These are phyloP conservation scores for Saiga tatarica DNA, from an alignment of 2,113 vertebrate genomes.

Conservation along the genomic window DNA sequence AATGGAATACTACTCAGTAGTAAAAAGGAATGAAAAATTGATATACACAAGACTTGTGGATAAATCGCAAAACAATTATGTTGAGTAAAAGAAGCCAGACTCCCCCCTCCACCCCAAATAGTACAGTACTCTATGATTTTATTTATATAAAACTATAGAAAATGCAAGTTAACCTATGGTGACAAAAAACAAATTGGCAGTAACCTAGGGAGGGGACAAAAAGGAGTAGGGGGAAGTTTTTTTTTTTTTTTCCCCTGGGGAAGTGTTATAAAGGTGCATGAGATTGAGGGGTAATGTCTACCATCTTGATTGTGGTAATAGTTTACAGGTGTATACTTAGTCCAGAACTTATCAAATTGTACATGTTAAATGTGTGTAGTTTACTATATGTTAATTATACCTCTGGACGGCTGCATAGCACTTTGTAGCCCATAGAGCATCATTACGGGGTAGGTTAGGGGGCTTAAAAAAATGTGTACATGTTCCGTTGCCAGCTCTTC, in stretches of 20 bases:
- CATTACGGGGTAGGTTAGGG: neutral
- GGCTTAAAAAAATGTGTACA: neutral
- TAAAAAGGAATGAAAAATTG: no score
- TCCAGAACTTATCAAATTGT: neutral
- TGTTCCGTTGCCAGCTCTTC: neutral
- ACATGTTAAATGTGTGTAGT: neutral
- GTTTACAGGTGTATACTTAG: neutral
- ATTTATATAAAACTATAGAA: slow-evolving; percentile 23
- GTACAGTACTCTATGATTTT: neutral
- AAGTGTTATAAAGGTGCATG: neutral
- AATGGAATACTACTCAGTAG: no score
- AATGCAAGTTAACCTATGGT: neutral
- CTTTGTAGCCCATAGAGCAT: neutral
- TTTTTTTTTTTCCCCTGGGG: neutral
- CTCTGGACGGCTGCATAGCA: neutral
- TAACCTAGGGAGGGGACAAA: neutral
- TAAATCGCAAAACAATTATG: no score
- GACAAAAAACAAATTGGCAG: neutral
- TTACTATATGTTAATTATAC: neutral
- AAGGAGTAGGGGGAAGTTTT: neutral
- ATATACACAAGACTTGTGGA: no score
- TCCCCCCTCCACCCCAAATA: neutral
- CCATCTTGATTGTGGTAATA: neutral
- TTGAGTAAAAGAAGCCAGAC: neutral
- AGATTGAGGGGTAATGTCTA: neutral